phyloP scores from a whole-genome alignment of 35 echinoderm and acorn worm genomes.

The Stichopus chloronotus region DNA sequence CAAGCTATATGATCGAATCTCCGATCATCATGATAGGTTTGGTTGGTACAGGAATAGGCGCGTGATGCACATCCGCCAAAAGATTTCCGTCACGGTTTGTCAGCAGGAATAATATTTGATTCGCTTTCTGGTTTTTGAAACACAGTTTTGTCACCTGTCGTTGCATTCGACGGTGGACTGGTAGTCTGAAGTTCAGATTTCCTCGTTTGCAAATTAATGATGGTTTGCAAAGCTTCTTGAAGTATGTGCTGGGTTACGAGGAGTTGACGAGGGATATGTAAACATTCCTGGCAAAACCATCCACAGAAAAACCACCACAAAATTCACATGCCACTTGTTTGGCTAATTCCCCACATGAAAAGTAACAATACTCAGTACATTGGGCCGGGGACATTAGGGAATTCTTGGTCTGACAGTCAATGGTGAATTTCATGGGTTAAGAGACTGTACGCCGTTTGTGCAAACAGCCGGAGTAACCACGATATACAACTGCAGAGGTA shows the following conservation, averaged over 20 bases:
- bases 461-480: no score
- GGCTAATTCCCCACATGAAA: neutral
- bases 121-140: no score
- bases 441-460: no score
- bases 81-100: no score
- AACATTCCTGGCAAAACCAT: conserved; percentile 36
- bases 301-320: neutral
- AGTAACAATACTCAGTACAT: neutral
- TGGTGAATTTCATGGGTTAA: neutral
- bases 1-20: no score
- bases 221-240: neutral
- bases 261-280: neutral
- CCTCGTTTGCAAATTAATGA: neutral
- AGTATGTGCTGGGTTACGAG: neutral
- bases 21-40: no score
- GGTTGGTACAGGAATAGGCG: no score
- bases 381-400: neutral
- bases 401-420: neutral
- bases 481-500: no score
- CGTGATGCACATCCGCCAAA: no score
- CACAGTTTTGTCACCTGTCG: no score
- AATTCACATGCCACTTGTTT: neutral
- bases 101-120: no score
- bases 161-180: neutral
- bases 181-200: neutral